Conservation (phyloP, 2,113 vertebrate species). For the Syngnathus scovelli region DNA sequence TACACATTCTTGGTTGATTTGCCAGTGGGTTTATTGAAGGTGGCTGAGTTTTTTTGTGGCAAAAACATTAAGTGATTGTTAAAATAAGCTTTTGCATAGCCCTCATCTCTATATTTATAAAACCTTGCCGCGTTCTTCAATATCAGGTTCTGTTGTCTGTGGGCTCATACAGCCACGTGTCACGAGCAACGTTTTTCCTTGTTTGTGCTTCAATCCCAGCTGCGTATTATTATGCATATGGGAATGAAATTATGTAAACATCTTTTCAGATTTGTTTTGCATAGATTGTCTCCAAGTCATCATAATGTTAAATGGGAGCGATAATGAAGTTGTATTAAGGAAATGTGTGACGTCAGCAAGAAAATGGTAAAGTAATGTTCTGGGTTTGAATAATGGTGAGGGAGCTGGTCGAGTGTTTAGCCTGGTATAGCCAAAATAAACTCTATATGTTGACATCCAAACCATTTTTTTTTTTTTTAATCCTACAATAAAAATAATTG, state of each 20-base stretch:
- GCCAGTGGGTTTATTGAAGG: constrained; percentile 48
- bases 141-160: constrained; percentile 45
- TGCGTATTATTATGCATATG: background rate
- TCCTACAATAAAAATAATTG: background rate
- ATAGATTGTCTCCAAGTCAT: background rate
- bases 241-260: background rate
- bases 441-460: background rate
- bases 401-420: background rate
- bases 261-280: background rate
- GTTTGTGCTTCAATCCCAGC: background rate
- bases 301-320: background rate
- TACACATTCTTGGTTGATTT: constrained; percentile 58
- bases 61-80: constrained; percentile 55
- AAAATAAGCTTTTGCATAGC: constrained; percentile 52
- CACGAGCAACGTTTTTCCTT: background rate
- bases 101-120: constrained; percentile 16
- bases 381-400: background rate
- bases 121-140: constrained; percentile 26
- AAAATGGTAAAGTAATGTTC: background rate
- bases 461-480: background rate
- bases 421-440: background rate
- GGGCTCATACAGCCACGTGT: constrained; percentile 30
- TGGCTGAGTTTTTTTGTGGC: constrained; percentile 42
- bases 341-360: too few relatives aligned
- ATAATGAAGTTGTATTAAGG: too few relatives aligned